phyloP scores from a whole-genome alignment of 2,113 vertebrate species.

The Micromys minutus region DNA sequence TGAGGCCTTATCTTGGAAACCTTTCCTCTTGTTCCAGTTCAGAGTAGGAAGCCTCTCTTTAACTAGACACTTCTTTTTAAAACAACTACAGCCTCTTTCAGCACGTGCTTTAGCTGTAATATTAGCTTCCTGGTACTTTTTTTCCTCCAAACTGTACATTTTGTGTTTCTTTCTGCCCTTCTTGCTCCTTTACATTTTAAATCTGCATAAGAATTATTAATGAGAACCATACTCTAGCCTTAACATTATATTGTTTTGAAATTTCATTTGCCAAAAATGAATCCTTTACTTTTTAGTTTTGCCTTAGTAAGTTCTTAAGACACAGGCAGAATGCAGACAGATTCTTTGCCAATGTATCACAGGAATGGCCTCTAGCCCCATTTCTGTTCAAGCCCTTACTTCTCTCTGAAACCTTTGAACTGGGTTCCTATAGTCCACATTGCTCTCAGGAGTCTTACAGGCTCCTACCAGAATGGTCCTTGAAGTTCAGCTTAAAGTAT shows the following conservation, averaged over 20 bases:
- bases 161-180: not conserved
- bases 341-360: not conserved
- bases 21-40: not conserved
- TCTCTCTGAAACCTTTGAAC: not conserved
- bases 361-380: not conserved
- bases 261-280: not conserved
- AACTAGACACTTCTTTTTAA: not conserved
- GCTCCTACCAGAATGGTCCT: not conserved
- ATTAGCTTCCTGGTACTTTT: not conserved
- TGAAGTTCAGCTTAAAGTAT: not conserved
- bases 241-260: not conserved
- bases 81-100: not conserved
- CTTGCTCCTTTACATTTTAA: not conserved
- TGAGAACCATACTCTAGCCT: not conserved
- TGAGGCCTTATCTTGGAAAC: not conserved
- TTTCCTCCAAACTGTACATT: not conserved
- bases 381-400: not conserved
- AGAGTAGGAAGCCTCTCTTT: not conserved
- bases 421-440: not conserved
- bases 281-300: not conserved
- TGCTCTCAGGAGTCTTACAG: not conserved
- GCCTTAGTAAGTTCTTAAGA: not conserved
- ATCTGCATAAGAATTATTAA: not conserved
- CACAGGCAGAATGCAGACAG: not conserved
- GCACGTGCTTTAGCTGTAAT: not conserved